Evolutionary conservation across 2,797 vertebrate species (phyloP).

Genomic region (Moxostoma hubbsi): DNA sequence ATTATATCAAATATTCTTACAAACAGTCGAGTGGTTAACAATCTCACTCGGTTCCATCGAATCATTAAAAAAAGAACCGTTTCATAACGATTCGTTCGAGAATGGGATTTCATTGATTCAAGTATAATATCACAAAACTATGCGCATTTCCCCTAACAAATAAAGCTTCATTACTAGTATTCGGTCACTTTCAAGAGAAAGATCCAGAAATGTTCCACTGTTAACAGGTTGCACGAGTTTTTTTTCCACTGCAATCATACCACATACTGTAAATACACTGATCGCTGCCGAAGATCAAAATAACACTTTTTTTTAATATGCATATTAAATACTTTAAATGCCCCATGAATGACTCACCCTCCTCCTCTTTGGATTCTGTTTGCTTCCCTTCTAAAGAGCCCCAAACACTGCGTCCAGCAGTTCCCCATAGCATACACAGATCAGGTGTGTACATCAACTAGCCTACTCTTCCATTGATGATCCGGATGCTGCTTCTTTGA

Average conservation of each 20-base stretch:
- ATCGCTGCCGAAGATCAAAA: neutral
- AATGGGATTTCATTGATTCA: neutral
- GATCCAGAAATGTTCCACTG: neutral
- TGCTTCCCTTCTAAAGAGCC: slow-evolving; percentile 82
- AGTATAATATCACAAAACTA: neutral
- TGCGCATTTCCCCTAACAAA: neutral
- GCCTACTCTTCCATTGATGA: slow-evolving; percentile 28
- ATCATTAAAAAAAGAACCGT: neutral
- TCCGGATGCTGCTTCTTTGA: neutral
- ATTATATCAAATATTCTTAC: no score
- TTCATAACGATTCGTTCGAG: slow-evolving; percentile 10
- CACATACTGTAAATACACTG: neutral
- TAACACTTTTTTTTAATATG: neutral
- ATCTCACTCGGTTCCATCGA: neutral
- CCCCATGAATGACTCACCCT: slow-evolving; percentile 71
- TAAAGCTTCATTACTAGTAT: neutral
- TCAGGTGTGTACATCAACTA: slow-evolving; percentile 39
- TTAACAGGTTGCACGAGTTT: neutral
- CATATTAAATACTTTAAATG: neutral
- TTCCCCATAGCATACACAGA: slow-evolving; percentile 90
- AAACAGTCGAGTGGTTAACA: neutral
- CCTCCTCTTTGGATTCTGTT: slow-evolving; percentile 86
- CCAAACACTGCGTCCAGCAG: slow-evolving; percentile 89
- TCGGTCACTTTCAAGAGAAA: neutral
- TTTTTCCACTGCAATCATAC: neutral